Evolutionary conservation across 2,113 vertebrate species (phyloP).

Genomic region (Genyomyrus donnyi): DNA sequence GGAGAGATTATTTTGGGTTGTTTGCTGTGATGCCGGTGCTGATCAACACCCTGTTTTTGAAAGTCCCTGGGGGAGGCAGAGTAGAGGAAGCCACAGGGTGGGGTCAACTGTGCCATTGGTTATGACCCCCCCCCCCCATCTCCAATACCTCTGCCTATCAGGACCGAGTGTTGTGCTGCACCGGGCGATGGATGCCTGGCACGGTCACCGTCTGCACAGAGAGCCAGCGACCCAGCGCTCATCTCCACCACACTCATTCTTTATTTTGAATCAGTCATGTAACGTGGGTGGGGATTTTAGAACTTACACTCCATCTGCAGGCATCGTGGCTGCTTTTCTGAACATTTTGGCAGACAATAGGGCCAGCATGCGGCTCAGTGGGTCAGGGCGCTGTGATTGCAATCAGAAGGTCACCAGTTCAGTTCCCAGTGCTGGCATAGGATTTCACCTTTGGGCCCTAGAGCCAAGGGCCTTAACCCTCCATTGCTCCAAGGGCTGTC

Average conservation of each 20-base stretch:
- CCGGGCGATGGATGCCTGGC: not conserved
- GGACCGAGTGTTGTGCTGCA: not conserved
- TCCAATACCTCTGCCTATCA: not conserved
- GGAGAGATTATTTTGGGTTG: slow-evolving; percentile 30
- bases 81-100: not conserved
- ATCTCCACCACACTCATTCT: not conserved
- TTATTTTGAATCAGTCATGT: not conserved
- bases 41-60: slow-evolving; percentile 29
- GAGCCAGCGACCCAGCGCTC: not conserved
- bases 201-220: not conserved
- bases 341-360: not conserved
- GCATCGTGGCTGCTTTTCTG: not conserved
- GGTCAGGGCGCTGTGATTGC: not conserved
- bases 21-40: slow-evolving; percentile 23
- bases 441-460: not conserved
- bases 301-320: not conserved
- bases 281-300: not conserved
- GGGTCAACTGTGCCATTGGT: not conserved
- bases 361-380: not conserved
- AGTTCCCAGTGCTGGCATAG: not conserved
- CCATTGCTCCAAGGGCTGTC: not conserved
- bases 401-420: not conserved
- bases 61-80: slow-evolving; percentile 23
- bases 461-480: not conserved
- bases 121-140: not conserved